These are phyloP conservation scores for Beroe ovata DNA, from an alignment of 37 sponge, comb jelly and placozoan genomes.

Conservation along the genomic window DNA sequence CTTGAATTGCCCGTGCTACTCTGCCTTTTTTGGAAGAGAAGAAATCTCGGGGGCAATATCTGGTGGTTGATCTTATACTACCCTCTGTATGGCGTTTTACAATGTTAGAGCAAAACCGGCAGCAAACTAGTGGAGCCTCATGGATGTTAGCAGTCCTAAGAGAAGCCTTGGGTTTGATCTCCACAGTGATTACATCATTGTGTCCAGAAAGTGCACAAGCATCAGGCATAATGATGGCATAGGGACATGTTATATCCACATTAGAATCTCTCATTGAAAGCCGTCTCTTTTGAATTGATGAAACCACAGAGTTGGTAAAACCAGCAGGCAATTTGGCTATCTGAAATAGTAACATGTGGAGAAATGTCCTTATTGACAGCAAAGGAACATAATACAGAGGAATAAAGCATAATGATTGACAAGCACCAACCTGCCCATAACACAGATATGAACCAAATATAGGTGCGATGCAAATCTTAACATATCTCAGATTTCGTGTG, in stretches of 20 bases:
- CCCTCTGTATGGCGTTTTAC: not conserved
- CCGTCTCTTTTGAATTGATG: constrained; percentile 6
- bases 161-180: constrained; percentile 44
- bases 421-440: constrained; percentile 66
- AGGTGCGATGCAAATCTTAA: constrained; percentile 40
- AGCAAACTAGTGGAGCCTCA: constrained; percentile 7
- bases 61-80: not conserved
- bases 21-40: not conserved
- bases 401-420: too few relatives aligned
- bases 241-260: constrained; percentile 15
- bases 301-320: not conserved
- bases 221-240: constrained; percentile 57
- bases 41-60: constrained; percentile 48
- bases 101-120: constrained; percentile 54
- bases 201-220: constrained; percentile 44
- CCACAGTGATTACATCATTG: not conserved
- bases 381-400: too few relatives aligned
- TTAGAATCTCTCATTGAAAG: not conserved
- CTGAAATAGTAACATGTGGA: too few relatives aligned
- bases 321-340: not conserved
- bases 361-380: too few relatives aligned
- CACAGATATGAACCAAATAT: constrained; percentile 35
- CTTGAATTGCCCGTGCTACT: constrained; percentile 8
- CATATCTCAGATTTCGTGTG: constrained; percentile 7
- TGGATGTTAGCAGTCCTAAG: not conserved